Conservation (phyloP, 2,888 invertebrate species). For the Oscheius myriophilus region DNA sequence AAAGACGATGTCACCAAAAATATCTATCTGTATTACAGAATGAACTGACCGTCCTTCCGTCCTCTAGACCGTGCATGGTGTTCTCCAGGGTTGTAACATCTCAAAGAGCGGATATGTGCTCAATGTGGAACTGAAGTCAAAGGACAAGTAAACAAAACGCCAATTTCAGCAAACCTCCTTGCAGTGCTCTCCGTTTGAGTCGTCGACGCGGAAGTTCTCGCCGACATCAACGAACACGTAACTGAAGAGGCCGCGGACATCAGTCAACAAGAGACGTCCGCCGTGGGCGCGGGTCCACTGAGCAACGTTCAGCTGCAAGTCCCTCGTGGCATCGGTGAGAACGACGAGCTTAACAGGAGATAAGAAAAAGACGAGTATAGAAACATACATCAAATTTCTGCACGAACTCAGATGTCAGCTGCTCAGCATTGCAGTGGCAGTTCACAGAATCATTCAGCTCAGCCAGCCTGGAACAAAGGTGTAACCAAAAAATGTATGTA, state of each 20-base stretch:
- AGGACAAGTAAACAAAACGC: neutral
- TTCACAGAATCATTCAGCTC: constrained; percentile 74
- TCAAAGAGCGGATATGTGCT: constrained; percentile 85
- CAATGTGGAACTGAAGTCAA: constrained; percentile 80
- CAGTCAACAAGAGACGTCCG: constrained; percentile 79
- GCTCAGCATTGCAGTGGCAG: constrained; percentile 81
- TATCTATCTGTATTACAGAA: no score
- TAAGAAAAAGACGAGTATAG: neutral
- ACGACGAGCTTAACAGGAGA: constrained; percentile 81
- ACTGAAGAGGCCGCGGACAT: constrained; percentile 88
- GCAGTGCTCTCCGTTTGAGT: constrained; percentile 89
- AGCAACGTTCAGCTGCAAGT: constrained; percentile 84
- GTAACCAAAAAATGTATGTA: no score
- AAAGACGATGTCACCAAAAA: no score
- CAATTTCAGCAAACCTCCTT: constrained; percentile 76
- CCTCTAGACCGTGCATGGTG: constrained; percentile 92
- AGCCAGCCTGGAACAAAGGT: constrained; percentile 68
- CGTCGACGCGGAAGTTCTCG: constrained; percentile 85
- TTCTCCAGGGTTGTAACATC: constrained; percentile 95
- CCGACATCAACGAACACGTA: constrained; percentile 96
- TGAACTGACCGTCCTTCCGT: constrained; percentile 79
- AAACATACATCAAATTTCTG: constrained; percentile 73
- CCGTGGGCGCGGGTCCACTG: constrained; percentile 81
- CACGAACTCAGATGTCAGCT: constrained; percentile 83
- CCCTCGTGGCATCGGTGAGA: constrained; percentile 81